A percentile compares a stretch with the other conserved stretches of the same genome.
Evolutionary conservation across 2,888 invertebrate genomes (phyloP).

Genomic region (Apotomis turbidana): DNA sequence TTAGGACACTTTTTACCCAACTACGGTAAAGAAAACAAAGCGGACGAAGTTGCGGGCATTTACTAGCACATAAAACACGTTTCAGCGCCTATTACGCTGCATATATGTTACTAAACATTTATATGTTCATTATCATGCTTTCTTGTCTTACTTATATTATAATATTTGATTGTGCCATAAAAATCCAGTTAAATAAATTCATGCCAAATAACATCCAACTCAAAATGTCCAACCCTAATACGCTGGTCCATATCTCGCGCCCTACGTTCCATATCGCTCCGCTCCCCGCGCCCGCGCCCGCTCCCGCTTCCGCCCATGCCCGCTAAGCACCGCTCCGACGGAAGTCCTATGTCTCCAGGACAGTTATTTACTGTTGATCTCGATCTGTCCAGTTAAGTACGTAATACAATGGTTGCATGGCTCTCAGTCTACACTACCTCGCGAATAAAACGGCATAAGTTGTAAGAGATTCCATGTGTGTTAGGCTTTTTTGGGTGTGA

Average conservation of each 20-base stretch:
- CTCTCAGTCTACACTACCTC: not conserved
- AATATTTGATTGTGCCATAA: not conserved
- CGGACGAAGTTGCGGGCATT: no score
- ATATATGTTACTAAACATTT: no score
- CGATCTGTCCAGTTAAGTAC: slow-evolving; percentile 40
- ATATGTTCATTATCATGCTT: no score
- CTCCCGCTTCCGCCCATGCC: slow-evolving; percentile 39
- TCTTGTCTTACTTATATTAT: no score
- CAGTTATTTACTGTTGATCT: slow-evolving; percentile 42
- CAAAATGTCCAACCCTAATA: slow-evolving; percentile 14
- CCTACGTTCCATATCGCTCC: slow-evolving; percentile 21
- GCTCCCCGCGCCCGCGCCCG: slow-evolving; percentile 33
- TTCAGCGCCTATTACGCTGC: no score
- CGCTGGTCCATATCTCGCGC: slow-evolving; percentile 21
- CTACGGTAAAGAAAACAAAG: no score
- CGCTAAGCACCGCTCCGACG: slow-evolving; percentile 37
- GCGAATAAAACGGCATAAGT: not conserved
- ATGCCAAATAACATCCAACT: not conserved
- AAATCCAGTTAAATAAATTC: not conserved
- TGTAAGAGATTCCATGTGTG: not conserved
- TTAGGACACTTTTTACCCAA: no score
- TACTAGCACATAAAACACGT: no score
- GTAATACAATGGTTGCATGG: slow-evolving; percentile 21
- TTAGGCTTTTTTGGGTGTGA: not conserved
- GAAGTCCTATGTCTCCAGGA: slow-evolving; percentile 39